phyloP scores from a whole-genome alignment of 2,888 invertebrate species.

The Malthinus flaveolus region DNA sequence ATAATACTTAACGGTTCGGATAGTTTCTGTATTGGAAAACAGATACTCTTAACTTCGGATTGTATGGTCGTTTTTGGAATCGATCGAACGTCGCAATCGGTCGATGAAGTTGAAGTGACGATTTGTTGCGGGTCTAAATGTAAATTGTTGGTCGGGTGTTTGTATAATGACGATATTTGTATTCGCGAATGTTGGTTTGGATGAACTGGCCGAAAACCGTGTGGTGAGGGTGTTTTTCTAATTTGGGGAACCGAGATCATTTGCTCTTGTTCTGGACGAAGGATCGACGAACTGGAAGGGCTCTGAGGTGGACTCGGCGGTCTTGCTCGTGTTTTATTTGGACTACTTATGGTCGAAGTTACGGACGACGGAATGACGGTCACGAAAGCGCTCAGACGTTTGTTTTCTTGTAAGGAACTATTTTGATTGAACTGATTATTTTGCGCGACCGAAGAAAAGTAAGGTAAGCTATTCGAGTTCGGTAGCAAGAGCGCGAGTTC shows the following conservation, averaged over 20 bases:
- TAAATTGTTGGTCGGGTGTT: not conserved
- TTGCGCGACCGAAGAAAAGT: conserved; percentile 51
- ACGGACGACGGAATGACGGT: conserved; percentile 46
- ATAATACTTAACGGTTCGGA: conserved; percentile 50
- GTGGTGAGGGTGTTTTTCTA: conserved; percentile 37
- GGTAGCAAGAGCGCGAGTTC: conserved; percentile 70
- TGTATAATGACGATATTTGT: not conserved
- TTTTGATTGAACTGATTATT: conserved; percentile 35
- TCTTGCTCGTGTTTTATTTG: conserved; percentile 12
- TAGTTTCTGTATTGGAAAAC: conserved; percentile 48
- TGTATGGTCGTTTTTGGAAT: conserved; percentile 11
- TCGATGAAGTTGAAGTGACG: conserved; percentile 18
- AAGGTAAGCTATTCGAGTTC: conserved; percentile 58
- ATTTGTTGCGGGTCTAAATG: conserved; percentile 13
- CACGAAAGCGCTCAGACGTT: conserved; percentile 57
- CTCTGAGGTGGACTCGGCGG: conserved; percentile 59
- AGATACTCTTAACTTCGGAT: conserved; percentile 46
- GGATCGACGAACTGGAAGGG: conserved; percentile 56
- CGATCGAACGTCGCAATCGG: not conserved
- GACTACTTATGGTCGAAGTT: conserved; percentile 14
- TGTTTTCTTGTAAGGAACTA: conserved; percentile 22
- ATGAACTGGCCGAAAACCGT: conserved; percentile 48
- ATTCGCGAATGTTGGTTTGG: conserved; percentile 38
- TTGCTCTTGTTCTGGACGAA: conserved; percentile 17
- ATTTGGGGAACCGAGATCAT: not conserved